Percentiles rank a stretch among this genome's conserved stretches.
Evolutionary conservation across 2,113 vertebrate species (phyloP).

Genomic region (Thinocorus orbignyianus): DNA sequence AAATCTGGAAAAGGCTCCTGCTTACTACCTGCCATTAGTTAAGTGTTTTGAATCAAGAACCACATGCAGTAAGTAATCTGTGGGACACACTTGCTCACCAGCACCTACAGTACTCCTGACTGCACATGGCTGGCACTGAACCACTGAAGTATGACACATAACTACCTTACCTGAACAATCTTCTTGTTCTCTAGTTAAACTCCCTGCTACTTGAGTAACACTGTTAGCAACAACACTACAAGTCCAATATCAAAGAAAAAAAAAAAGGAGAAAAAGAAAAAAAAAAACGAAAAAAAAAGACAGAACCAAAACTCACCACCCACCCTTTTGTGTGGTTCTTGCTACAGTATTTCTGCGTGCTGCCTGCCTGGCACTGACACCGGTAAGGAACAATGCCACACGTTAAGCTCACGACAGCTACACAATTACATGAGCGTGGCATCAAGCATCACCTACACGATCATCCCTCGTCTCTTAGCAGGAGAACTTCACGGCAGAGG

Average conservation of each 20-base stretch:
- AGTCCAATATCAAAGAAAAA: rapidly evolving
- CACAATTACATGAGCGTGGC: not conserved
- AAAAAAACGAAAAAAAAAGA: rapidly evolving
- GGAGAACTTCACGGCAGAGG: not conserved
- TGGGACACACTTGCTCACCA: not conserved
- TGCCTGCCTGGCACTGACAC: not conserved
- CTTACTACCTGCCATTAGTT: not conserved
- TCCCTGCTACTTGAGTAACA: not conserved
- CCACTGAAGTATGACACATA: not conserved
- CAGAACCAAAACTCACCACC: not conserved
- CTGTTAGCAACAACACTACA: not conserved
- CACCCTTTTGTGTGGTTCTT: not conserved
- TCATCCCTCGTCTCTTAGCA: not conserved
- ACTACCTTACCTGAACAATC: not conserved
- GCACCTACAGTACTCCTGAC: not conserved
- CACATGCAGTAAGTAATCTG: not conserved
- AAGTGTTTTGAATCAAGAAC: not conserved
- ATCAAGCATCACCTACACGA: not conserved
- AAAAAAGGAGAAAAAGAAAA: too few species aligned
- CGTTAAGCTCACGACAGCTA: not conserved
- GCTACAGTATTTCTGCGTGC: not conserved
- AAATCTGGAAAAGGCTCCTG: not conserved
- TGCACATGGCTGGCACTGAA: not conserved
- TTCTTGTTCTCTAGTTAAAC: not conserved
- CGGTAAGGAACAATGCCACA: not conserved